Evolutionary conservation across 2,797 vertebrate species (phyloP).

Genomic region (Rhinogobio ventralis): DNA sequence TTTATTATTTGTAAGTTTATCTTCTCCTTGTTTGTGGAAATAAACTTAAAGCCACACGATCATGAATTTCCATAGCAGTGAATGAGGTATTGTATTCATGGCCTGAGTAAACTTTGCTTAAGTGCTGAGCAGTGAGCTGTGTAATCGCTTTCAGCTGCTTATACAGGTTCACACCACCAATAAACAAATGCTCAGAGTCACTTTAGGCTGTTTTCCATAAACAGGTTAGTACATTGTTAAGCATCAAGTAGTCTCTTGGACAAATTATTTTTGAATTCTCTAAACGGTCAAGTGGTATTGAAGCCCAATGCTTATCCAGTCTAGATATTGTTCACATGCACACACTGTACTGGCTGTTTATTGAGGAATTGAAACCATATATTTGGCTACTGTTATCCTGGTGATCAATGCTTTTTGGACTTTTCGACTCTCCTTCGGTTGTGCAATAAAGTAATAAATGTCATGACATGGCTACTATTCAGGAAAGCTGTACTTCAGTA

Average conservation of each 20-base stretch:
- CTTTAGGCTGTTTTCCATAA: conserved; percentile 17
- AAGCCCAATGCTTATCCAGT: not conserved
- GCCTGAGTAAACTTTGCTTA: conserved; percentile 6
- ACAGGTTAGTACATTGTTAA: not conserved
- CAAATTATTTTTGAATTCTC: not conserved
- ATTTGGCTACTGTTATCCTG: not conserved
- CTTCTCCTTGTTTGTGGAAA: conserved; percentile 9
- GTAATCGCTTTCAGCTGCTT: conserved; percentile 25
- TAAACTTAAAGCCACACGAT: not conserved
- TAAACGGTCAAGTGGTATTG: not conserved
- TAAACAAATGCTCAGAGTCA: conserved; percentile 15
- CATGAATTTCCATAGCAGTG: conserved; percentile 18
- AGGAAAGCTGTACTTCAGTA: not conserved
- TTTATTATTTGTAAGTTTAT: not conserved
- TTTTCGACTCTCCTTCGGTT: not conserved
- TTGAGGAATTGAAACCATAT: not conserved
- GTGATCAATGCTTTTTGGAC: not conserved
- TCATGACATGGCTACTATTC: not conserved
- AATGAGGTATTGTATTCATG: conserved; percentile 27
- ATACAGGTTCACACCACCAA: conserved; percentile 21
- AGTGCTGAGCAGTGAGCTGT: conserved; percentile 22
- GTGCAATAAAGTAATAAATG: conserved; percentile 9
- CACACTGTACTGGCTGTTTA: not conserved
- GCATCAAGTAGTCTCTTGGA: not conserved
- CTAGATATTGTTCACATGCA: not conserved